phyloP scores from a whole-genome alignment of 2,888 invertebrate genomes.

The Drosophila birchii region DNA sequence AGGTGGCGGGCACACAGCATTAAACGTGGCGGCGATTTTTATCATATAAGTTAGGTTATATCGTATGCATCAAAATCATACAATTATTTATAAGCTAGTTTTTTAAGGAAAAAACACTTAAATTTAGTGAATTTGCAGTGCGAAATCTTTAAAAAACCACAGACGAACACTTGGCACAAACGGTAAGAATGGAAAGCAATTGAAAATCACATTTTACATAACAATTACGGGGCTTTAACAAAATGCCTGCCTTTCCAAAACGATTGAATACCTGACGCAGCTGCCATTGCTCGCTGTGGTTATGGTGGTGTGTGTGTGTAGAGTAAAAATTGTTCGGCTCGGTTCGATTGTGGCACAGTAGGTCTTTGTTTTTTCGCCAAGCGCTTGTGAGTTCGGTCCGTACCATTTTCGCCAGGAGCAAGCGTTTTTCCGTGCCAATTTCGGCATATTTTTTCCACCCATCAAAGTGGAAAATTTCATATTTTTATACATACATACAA shows the following conservation, averaged over 20 bases:
- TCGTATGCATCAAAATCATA: constrained; percentile 85
- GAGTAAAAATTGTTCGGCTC: constrained; percentile 10
- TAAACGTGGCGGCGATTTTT: constrained; percentile 82
- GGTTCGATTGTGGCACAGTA: constrained; percentile 11
- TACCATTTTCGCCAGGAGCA: constrained; percentile 5
- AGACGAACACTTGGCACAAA: constrained; percentile 84
- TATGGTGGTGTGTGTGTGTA: constrained; percentile 49
- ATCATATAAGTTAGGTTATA: constrained; percentile 85
- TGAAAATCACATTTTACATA: constrained; percentile 70
- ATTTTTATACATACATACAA: constrained; percentile 82
- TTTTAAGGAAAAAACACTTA: constrained; percentile 85
- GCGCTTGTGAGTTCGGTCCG: constrained; percentile 15
- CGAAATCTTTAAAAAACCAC: constrained; percentile 83
- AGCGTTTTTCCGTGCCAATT: constrained; percentile 29
- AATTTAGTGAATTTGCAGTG: constrained; percentile 85
- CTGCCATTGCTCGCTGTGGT: constrained; percentile 57
- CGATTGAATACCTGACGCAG: constrained; percentile 64
- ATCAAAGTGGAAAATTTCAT: constrained; percentile 78
- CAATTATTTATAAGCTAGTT: constrained; percentile 85
- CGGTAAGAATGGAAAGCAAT: constrained; percentile 81
- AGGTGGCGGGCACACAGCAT: constrained; percentile 39
- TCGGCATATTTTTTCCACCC: constrained; percentile 25
- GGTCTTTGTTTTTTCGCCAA: constrained; percentile 17
- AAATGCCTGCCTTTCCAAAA: constrained; percentile 72
- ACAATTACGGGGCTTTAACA: constrained; percentile 65